Percentiles rank a stretch among this genome's conserved stretches.
phyloP scores from a whole-genome alignment of 2,113 vertebrate species.

The Saguinus imperator region DNA sequence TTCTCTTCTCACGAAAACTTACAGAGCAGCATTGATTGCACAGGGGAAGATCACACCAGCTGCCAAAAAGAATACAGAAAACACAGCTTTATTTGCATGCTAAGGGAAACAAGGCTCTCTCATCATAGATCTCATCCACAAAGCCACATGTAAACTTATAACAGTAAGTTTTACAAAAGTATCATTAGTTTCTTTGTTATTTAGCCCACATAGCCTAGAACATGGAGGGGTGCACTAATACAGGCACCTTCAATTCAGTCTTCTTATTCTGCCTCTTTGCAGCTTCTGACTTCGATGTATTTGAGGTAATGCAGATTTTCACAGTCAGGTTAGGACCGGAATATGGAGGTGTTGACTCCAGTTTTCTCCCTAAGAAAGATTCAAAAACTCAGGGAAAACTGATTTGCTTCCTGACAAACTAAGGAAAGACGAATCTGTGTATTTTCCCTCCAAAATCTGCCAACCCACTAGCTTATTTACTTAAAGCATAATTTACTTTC shows the following conservation, averaged over 20 bases:
- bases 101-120: neutral
- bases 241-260: neutral
- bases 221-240: accelerated
- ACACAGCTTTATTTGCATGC: neutral
- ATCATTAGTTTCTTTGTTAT: neutral
- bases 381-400: neutral
- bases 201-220: neutral
- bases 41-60: neutral
- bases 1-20: neutral
- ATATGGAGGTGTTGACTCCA: neutral
- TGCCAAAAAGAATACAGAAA: neutral
- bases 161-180: neutral
- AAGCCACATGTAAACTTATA: neutral
- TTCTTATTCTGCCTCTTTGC: neutral
- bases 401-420: neutral
- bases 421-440: neutral
- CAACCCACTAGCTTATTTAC: neutral
- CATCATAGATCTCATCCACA: neutral
- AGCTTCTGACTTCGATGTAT: neutral
- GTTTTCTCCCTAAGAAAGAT: neutral
- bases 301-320: neutral
- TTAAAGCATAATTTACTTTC: neutral
- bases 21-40: neutral
- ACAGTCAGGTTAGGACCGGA: neutral
- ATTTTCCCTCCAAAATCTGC: neutral